Conservation (phyloP, 2,797 vertebrate genomes). For the Rhinichthys osculus region DNA sequence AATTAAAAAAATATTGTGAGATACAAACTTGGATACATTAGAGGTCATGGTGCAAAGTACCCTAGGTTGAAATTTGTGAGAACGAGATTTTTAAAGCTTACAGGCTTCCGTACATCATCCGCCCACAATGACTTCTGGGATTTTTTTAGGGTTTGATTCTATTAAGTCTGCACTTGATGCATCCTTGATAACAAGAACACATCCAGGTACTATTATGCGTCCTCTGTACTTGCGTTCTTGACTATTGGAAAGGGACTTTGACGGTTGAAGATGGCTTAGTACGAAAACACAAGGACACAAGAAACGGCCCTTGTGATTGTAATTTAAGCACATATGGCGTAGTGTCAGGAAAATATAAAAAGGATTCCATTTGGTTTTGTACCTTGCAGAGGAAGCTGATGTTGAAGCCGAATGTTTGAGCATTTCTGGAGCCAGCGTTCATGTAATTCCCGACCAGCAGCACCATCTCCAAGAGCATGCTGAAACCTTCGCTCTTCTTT, state of each 20-base stretch:
- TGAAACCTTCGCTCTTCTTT: constrained; percentile 94
- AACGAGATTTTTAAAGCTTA: no score
- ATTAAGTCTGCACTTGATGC: background rate
- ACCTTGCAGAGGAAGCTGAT: constrained; percentile 97
- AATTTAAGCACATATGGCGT: background rate
- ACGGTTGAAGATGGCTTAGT: background rate
- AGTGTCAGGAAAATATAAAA: background rate
- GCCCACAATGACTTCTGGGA: background rate
- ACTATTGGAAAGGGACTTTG: background rate
- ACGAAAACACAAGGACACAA: background rate
- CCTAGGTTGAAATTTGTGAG: no score
- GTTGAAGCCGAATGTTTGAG: constrained; percentile 95
- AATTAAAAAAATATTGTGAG: no score
- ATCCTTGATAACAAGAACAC: background rate
- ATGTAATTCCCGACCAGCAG: constrained; percentile 96
- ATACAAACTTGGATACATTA: no score
- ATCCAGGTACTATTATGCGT: background rate
- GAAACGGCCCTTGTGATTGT: background rate
- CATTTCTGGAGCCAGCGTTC: constrained; percentile 96
- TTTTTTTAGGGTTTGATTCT: background rate
- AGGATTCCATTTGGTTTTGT: constrained; percentile 68
- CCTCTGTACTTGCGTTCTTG: background rate
- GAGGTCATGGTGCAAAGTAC: no score
- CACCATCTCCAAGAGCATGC: constrained; percentile 87
- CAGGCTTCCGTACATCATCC: background rate